Base-by-base conservation (phyloP, 2,113 vertebrate species). In the Fregetta grallaria region DNA sequence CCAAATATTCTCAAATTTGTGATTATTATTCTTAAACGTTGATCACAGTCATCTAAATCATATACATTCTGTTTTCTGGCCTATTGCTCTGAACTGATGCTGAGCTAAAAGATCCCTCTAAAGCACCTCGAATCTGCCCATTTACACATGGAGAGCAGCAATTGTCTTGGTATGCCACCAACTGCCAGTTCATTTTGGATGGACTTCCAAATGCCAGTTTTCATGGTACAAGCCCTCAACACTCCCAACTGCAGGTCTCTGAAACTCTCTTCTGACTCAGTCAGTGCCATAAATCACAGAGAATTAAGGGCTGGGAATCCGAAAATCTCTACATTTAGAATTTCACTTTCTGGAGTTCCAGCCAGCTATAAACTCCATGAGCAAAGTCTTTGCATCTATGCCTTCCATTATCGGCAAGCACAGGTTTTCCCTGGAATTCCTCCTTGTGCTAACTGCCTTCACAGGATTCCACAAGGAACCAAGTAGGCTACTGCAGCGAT, bases 351-450 rank as follows among this genome's bases (percentile, higher is more conserved):
- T 94, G 84, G 42, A 87, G 52, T 12, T 59, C 44, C 87, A 92
- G 87, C 40, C 73, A 87, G 52, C 44, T 34, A 12, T 34, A 76
- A 76, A 40, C 19, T 75, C 23, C 40, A 85, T 47, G 58, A 92
- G 84, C 61, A 72, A 80, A 77, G 27, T 44, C 77, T 86, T 77
- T 81, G 26, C 36, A 90, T 44, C 70, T 56, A 25, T 87, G 30
- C 62, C 90, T 95, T 73, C 74, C 84, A 75, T 34, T 47, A 58
- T 3, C 63, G 66, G 73, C 90, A 91, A 88, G 70, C 59, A n/a
- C 20, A 50, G 52, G 59, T 62, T 86, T 81, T 92, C 47, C 79
- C 63, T 34, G 38, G 25, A 68, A 68, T 50, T 85, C 59, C 71
- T 71, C 76, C 73, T 55, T 70, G 56, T 49, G 53, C 66, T 73